Conservation (phyloP, 1,140 invertebrate genomes). For the Proales similis region DNA sequence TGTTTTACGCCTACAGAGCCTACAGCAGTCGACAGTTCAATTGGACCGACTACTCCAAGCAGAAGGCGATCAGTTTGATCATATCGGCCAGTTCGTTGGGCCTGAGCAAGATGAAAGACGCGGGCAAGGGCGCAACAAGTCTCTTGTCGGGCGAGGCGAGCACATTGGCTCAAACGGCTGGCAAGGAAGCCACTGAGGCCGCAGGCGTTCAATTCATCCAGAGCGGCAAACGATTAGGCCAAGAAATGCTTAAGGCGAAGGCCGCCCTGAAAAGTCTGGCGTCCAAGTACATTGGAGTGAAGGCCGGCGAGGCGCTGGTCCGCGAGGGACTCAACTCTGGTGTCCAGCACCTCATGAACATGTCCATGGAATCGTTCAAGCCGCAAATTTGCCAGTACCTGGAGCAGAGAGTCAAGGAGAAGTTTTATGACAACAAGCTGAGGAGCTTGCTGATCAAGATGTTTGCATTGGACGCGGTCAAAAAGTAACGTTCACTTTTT, state of each 20-base stretch:
- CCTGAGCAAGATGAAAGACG: not conserved
- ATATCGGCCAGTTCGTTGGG: not conserved
- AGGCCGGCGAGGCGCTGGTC: not conserved
- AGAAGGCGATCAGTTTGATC: slow-evolving; percentile 2
- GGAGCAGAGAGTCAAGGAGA: not conserved
- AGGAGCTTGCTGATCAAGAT: not conserved
- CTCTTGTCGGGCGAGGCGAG: no score
- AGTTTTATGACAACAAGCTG: not conserved
- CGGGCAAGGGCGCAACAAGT: not conserved
- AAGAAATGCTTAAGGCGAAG: not conserved
- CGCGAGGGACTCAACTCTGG: slow-evolving; percentile 10
- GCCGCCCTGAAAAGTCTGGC: not conserved
- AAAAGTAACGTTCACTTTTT: no score
- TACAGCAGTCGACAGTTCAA: slow-evolving; percentile 1
- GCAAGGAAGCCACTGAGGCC: not conserved
- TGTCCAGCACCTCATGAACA: not conserved
- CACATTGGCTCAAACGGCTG: not conserved
- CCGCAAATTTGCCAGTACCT: slow-evolving; percentile 2
- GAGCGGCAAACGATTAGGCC: not conserved
- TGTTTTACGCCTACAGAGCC: slow-evolving; percentile 3
- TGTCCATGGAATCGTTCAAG: not conserved
- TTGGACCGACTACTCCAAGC: slow-evolving; percentile 9
- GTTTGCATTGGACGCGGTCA: not conserved
- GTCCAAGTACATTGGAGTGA: not conserved
- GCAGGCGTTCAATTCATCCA: not conserved